A percentile compares a stretch with the other conserved stretches of the same genome.
Conservation (phyloP, 2,888 invertebrate species). For the Phaedon cochleariae region DNA sequence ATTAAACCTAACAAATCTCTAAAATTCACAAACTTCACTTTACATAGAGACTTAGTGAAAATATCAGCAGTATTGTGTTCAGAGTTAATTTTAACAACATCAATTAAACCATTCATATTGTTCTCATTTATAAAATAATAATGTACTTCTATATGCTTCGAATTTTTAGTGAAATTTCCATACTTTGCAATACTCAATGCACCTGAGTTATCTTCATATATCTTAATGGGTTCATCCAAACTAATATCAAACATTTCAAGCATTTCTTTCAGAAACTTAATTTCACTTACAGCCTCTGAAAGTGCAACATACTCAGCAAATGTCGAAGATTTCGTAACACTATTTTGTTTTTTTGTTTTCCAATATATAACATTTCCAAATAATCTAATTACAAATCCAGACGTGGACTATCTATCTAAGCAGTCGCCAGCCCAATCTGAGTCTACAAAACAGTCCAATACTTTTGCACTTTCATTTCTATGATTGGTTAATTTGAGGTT, state of each 20-base stretch:
- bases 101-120: conserved; percentile 42
- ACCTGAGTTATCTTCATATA: conserved; percentile 4
- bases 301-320: conserved; percentile 44
- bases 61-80: conserved; percentile 46
- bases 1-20: no score
- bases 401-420: conserved; percentile 28
- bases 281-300: conserved; percentile 39
- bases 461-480: conserved; percentile 11
- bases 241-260: no score
- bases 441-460: conserved; percentile 21
- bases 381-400: conserved; percentile 18
- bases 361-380: conserved; percentile 38
- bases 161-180: conserved; percentile 45
- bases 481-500: conserved; percentile 14
- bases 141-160: conserved; percentile 44
- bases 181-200: conserved; percentile 37
- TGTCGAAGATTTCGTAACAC: conserved; percentile 46
- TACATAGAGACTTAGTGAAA: conserved; percentile 30
- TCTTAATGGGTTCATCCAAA: no score
- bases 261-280: conserved; percentile 24
- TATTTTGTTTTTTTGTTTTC: conserved; percentile 52
- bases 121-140: conserved; percentile 49
- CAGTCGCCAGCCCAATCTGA: conserved; percentile 32
- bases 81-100: conserved; percentile 55
- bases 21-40: no score